Base-by-base conservation (phyloP, 2,797 vertebrate species). In the Poecile montanus region DNA sequence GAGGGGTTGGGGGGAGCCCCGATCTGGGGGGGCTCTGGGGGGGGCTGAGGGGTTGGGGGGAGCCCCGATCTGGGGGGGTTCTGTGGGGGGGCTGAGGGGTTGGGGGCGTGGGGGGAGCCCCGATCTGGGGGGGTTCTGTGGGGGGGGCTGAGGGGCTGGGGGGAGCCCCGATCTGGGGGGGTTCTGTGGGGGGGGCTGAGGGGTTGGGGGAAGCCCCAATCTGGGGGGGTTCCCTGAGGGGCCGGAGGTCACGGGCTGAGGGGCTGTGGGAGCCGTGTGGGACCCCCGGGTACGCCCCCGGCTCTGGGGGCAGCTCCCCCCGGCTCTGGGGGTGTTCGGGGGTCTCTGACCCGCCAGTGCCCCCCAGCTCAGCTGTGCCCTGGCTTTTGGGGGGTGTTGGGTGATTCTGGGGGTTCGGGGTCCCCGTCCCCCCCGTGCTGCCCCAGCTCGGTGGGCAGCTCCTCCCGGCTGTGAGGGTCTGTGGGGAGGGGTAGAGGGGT, bases 301-400 rank as follows among this genome's bases (percentile, higher is more conserved):
- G 98, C 97, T 99, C 92, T 98, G 98, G 5, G 99, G 99, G 50
- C 99, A 99, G 90, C 72, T 99, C 98, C 10, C 98, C 99, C 75
- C 98, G 98, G 6, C 97, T 98, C n/a, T 99, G 25, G 10, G 26
- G 11, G 3, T 7, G 7, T 66, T 47, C 13, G 8, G 14, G 18
- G 18, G 7, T 3, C 62, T 11, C 27, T 47, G 51, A n/a, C 5
- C 13, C n/a, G 1, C 11, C 27, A 13, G 13, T 21, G 27, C 9
- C 26, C 56, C 89, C 79, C 96, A 99, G 98, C 97, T 99, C 99
- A 98, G 91, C 98, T 99, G 67, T 99, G 10, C 98, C 99, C 79
- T 98, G 98, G 5, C 96, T 98, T 38, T 99, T 99, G 23, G 11
- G 18, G 34, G 7, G 5, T 16, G 34, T 21, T 26, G 22, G 45